These are phyloP conservation scores for Spodoptera frugiperda DNA, from an alignment of 1,140 invertebrate genomes.

Conservation along the genomic window DNA sequence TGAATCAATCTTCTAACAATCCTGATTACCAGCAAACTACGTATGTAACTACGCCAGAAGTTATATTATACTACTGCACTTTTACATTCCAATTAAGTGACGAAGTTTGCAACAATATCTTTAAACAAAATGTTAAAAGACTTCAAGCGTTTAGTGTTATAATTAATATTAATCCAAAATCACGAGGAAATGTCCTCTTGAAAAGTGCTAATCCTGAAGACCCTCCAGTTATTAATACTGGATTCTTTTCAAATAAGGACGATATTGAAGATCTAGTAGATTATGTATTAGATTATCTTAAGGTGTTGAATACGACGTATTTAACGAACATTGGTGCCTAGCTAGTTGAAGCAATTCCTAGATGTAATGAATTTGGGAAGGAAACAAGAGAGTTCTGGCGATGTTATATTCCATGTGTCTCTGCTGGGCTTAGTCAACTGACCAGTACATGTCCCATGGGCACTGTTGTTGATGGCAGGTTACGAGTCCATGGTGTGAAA, in stretches of 20 bases:
- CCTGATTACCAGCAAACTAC: constrained; percentile 35
- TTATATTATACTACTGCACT: constrained; percentile 24
- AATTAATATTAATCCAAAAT: constrained; percentile 18
- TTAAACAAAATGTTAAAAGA: background rate
- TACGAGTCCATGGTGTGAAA: constrained; percentile 24
- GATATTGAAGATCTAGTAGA: constrained; percentile 31
- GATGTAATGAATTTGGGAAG: background rate
- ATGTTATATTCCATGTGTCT: constrained; percentile 31
- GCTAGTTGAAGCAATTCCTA: constrained; percentile 10
- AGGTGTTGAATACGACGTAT: constrained; percentile 32
- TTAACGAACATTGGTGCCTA: background rate
- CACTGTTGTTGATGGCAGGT: constrained; percentile 10
- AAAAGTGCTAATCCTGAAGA: constrained; percentile 14
- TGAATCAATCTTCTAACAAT: constrained; percentile 15
- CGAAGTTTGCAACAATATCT: constrained; percentile 27
- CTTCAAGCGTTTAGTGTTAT: constrained; percentile 25
- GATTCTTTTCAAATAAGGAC: constrained; percentile 14
- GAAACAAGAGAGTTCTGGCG: constrained; percentile 36
- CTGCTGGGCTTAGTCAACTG: constrained; percentile 12
- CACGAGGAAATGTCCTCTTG: constrained; percentile 20
- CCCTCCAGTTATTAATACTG: constrained; percentile 9
- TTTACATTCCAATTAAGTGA: constrained; percentile 19
- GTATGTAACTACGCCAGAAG: constrained; percentile 2
- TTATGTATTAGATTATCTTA: background rate
- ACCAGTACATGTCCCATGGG: constrained; percentile 40